Base-by-base conservation (phyloP, 2,888 invertebrate genomes). In the Helicoverpa assulta region DNA sequence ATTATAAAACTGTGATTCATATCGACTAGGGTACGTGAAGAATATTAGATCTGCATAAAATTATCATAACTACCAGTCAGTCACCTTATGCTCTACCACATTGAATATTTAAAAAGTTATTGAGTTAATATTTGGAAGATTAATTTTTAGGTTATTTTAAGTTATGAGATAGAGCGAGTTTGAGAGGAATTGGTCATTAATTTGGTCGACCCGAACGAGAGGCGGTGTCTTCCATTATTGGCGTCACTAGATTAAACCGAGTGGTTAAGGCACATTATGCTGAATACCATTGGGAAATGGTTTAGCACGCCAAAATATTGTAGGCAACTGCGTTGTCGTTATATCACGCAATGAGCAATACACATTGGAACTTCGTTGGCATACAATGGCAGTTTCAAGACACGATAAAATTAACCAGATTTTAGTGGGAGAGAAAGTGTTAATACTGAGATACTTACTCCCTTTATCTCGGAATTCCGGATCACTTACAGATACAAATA, bases 11-110 rank as follows among this genome's bases (percentile, higher is more conserved):
- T 37, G 73, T 80, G 74, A 71, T 68, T 66, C 51, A 67, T 78
- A 78, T 57, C 52, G 70, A 80, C 70, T 78, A 82, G 80, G 63
- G 29, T 57, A 70, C 40, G 80, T 81, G 81, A 77, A 51, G 26
- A 71, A 55, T 69, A 77, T 71, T 52, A 70, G 66, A 80, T 80
- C 68, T 62, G 68, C 68, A 81, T 76, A 47, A 61, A 64, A 67
- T 65, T 66, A 50, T 66, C 67, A 66, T 67, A 47, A 47, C 47
- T 47, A 77, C 62, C 55, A 72, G 68, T 78, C 76, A 54, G 62
- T 67, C 59, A 21, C 19, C 18, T 56, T 65, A 65, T 19, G 59
- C 65, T 37, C 51, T 55, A 76, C 57, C 53, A 18, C 47, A 64
- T 3, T 33, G 60, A 66, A 81, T 66, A 56, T 74, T 56, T 54